Base-by-base conservation (phyloP, 2,888 invertebrate species). In the Amphipoea lucens region DNA sequence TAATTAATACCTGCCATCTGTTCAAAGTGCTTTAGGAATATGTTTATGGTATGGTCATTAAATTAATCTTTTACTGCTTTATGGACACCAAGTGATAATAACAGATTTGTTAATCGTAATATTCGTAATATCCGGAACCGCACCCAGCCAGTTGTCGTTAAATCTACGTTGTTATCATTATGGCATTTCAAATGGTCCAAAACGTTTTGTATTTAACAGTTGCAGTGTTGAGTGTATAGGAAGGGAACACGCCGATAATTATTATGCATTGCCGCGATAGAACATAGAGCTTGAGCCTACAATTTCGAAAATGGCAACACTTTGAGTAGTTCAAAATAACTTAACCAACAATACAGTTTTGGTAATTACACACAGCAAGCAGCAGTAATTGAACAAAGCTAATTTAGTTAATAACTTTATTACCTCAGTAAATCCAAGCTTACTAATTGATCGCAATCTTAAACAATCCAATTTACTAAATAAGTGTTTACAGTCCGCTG, bases 331-430 rank as follows among this genome's bases (percentile, higher is more conserved):
- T 65, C 23, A n/a, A 74, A 75, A 75, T 65, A 17, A 57, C 54
- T 45, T n/a, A 36, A 36, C 60, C 12, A 66, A 67, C 76, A 67
- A 69, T 29, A 54, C 48, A n/a, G 54, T 54, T 76, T 73, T 48
- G 36, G 42, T 69, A 51, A 77, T 82, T 69, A 76, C 63, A 12
- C 40, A 76, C 67, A 29, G 54, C 57, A 29, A 29, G 29, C 29
- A 29, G 29, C 29, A 29, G 29, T 29, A 29, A 29, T 70, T 51
- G 68, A 80, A 62, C 87, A 75, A 71, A 84, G 66, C 66, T 62
- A 83, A 84, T 74, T 87, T 48, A 65, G 40, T 62, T 78, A 83
- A 87, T 81, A 80, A 84, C 80, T 89, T 89, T 80, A 89, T 89
- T 83, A 75, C 36, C n/a, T 51, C 48, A 45, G 77, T 77, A 77